Percentiles rank a stretch among this genome's conserved stretches.
These are phyloP conservation scores for Machimus rusticus DNA, from an alignment of 2,888 invertebrate species.

Conservation along the genomic window DNA sequence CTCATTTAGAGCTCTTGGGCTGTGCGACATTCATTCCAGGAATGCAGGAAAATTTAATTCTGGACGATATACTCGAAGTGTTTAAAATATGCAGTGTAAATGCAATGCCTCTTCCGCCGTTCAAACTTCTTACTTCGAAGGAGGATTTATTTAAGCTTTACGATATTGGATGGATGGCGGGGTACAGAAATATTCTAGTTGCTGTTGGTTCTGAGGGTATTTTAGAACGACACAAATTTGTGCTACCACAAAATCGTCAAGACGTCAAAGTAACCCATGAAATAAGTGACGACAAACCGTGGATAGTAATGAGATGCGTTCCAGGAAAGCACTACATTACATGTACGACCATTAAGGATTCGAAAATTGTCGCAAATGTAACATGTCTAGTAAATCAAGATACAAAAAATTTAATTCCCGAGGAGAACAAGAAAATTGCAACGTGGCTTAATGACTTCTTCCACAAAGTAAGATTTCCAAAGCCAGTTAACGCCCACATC, in stretches of 20 bases:
- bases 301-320: constrained; percentile 80
- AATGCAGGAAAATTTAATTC: constrained; percentile 75
- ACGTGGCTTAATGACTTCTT: constrained; percentile 78
- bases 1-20: constrained; percentile 80
- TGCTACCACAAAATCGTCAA: constrained; percentile 71
- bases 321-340: constrained; percentile 80
- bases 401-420: constrained; percentile 73
- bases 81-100: constrained; percentile 74
- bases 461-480: constrained; percentile 69
- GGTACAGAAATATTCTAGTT: constrained; percentile 70
- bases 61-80: constrained; percentile 80
- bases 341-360: constrained; percentile 82
- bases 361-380: constrained; percentile 80
- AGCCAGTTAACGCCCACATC: constrained; percentile 78
- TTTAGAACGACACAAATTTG: constrained; percentile 73
- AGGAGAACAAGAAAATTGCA: constrained; percentile 72
- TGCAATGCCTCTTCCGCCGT: constrained; percentile 73
- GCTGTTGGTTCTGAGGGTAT: constrained; percentile 79
- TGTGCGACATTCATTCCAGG: constrained; percentile 83
- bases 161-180: constrained; percentile 66
- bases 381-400: constrained; percentile 76
- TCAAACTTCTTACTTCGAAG: constrained; percentile 72
- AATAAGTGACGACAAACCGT: constrained; percentile 77
- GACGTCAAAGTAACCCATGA: constrained; percentile 75
- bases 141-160: constrained; percentile 76